Percentiles rank a stretch among this genome's conserved stretches.
phyloP scores from a whole-genome alignment of 2,888 invertebrate genomes.

The Euzetes globulus region DNA sequence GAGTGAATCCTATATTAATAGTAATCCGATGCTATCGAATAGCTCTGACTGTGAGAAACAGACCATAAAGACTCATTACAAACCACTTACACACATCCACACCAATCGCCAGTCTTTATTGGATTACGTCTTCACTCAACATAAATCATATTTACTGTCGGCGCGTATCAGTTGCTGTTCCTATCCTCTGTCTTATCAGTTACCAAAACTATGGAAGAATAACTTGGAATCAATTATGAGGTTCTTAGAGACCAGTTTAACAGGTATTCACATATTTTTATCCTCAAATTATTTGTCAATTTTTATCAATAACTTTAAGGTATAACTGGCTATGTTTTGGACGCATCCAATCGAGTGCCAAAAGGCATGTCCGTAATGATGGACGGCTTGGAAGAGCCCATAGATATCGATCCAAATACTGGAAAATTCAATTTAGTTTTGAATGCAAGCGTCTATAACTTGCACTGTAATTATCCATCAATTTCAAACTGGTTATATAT shows the following conservation, averaged over 20 bases:
- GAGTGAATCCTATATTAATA: conserved; percentile 37
- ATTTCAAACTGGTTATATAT: background rate
- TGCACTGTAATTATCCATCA: conserved; percentile 54
- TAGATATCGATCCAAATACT: conserved; percentile 59
- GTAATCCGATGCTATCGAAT: conserved; percentile 38
- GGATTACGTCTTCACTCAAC: background rate
- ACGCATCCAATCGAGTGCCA: background rate
- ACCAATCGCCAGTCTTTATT: background rate
- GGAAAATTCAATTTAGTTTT: conserved; percentile 66
- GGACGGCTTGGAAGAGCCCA: conserved; percentile 46
- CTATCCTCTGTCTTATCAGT: conserved; percentile 65
- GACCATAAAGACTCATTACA: background rate
- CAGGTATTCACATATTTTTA: background rate
- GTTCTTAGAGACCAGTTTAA: conserved; percentile 17
- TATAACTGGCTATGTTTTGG: conserved; percentile 11
- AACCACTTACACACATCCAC: background rate
- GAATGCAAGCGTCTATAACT: conserved; percentile 59
- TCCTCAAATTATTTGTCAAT: background rate
- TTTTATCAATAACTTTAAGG: background rate
- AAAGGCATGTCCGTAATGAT: conserved; percentile 29
- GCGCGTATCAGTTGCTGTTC: conserved; percentile 73
- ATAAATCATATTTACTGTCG: background rate
- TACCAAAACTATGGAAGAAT: conserved; percentile 75
- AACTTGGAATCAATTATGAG: conserved; percentile 52
- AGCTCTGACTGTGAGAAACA: conserved; percentile 32